These are phyloP conservation scores for Ceratitis capitata DNA, from an alignment of 1,140 invertebrate genomes.

Conservation along the genomic window DNA sequence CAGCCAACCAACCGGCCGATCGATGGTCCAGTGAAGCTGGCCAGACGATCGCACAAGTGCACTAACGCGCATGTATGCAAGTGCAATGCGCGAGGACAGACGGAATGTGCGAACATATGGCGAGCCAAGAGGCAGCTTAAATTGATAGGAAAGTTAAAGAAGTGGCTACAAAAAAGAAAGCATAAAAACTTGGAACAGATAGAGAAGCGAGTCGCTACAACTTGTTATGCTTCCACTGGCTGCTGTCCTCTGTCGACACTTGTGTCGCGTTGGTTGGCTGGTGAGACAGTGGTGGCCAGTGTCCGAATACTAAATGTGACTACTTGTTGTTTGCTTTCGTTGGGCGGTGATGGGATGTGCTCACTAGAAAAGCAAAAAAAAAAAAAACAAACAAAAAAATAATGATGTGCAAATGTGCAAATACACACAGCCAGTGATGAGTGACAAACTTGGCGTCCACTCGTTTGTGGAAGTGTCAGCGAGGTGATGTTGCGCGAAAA, in stretches of 20 bases:
- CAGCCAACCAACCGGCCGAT: background rate
- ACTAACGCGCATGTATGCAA: no score
- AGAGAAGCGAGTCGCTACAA: background rate
- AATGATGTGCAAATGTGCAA: background rate
- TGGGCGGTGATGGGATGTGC: background rate
- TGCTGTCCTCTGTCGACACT: conserved; percentile 3
- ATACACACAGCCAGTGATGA: background rate
- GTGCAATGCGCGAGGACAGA: background rate
- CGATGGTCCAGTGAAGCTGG: background rate
- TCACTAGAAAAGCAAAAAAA: background rate
- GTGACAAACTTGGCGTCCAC: conserved; percentile 25
- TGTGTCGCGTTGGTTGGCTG: background rate
- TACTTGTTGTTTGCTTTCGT: background rate
- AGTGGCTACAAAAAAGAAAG: background rate
- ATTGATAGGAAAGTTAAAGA: background rate
- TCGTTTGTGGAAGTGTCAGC: background rate
- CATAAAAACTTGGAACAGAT: background rate
- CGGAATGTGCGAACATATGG: no score
- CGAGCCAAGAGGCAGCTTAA: background rate
- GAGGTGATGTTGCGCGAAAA: background rate
- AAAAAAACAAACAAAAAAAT: background rate
- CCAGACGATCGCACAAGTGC: background rate
- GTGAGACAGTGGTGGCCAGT: background rate
- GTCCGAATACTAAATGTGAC: background rate
- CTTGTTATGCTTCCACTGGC: background rate